These are phyloP conservation scores for Eumeta japonica DNA, from an alignment of 1,140 invertebrate species.

Conservation along the genomic window DNA sequence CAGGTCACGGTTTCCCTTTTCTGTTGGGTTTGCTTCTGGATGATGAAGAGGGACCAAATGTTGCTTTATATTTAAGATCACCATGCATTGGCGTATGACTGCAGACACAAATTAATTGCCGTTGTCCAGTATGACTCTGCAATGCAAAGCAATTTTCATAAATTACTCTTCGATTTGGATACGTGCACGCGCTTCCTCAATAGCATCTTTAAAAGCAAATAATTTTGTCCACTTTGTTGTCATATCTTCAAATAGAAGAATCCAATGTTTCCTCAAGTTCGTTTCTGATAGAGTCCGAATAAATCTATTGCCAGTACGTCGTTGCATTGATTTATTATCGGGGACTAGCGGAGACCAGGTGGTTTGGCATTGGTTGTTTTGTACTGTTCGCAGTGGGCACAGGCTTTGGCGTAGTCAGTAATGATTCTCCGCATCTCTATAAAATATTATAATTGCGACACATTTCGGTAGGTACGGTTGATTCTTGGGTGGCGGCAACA, in stretches of 20 bases:
- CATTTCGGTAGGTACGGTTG: background rate
- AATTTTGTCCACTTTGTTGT: slow-evolving; percentile 9
- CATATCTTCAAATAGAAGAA: slow-evolving; percentile 21
- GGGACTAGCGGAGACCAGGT: background rate
- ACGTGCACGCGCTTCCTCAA: background rate
- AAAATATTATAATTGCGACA: background rate
- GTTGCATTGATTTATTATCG: background rate
- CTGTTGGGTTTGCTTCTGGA: slow-evolving; percentile 38
- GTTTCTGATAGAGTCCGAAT: background rate
- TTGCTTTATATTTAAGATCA: slow-evolving; percentile 13
- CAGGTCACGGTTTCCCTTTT: slow-evolving; percentile 42
- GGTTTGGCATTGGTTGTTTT: background rate
- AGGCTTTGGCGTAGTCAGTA: background rate
- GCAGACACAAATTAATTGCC: slow-evolving; percentile 19
- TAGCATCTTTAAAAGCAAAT: background rate
- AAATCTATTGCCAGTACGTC: background rate
- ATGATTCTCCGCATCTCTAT: background rate
- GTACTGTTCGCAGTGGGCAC: background rate
- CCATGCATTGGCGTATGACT: slow-evolving; percentile 16
- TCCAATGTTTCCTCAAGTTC: slow-evolving; percentile 9
- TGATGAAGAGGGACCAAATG: slow-evolving; percentile 31
- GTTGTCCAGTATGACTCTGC: slow-evolving; percentile 20
- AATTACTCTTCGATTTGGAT: slow-evolving; percentile 8
- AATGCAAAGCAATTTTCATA: slow-evolving; percentile 15
- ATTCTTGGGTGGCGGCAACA: background rate